Conservation (phyloP, 2,113 vertebrate genomes). For the Todiramphus saurophagus region DNA sequence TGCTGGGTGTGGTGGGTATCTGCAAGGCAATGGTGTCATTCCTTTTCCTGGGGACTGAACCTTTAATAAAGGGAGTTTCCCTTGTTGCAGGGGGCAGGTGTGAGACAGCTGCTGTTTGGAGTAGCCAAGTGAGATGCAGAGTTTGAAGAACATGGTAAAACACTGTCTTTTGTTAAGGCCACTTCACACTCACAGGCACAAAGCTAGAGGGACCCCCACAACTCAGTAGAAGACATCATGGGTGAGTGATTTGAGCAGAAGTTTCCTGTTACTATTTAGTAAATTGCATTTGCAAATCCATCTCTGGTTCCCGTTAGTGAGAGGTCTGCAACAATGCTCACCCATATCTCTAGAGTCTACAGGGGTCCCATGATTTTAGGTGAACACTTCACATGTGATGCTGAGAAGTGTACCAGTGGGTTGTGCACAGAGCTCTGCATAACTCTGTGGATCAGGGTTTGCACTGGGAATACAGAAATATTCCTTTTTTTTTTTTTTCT, state of each 20-base stretch:
- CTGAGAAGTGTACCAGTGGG: not conserved
- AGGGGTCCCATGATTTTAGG: not conserved
- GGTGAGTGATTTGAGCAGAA: not conserved
- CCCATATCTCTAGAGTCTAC: not conserved
- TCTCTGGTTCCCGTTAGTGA: not conserved
- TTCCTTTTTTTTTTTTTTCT: not conserved
- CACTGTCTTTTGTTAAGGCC: not conserved
- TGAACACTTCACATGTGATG: not conserved
- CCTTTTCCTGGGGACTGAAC: conserved; percentile 30
- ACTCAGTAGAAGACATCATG: rapidly evolving
- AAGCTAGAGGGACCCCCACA: not conserved
- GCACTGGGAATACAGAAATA: rapidly evolving
- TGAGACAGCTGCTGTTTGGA: conserved; percentile 13
- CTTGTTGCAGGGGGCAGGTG: not conserved
- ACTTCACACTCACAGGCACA: not conserved
- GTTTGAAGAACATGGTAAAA: not conserved
- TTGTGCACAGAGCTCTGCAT: no score
- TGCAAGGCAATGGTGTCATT: conserved; percentile 24
- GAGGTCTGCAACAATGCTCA: not conserved
- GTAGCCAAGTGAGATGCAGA: not conserved
- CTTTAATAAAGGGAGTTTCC: conserved; percentile 44
- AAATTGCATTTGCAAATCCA: not conserved
- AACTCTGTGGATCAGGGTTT: not conserved
- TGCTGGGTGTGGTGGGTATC: conserved; percentile 26
- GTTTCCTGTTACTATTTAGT: not conserved